Percentiles rank a stretch among this genome's conserved stretches.
Conservation (phyloP, 1,140 invertebrate species). For the Pinna nobilis region DNA sequence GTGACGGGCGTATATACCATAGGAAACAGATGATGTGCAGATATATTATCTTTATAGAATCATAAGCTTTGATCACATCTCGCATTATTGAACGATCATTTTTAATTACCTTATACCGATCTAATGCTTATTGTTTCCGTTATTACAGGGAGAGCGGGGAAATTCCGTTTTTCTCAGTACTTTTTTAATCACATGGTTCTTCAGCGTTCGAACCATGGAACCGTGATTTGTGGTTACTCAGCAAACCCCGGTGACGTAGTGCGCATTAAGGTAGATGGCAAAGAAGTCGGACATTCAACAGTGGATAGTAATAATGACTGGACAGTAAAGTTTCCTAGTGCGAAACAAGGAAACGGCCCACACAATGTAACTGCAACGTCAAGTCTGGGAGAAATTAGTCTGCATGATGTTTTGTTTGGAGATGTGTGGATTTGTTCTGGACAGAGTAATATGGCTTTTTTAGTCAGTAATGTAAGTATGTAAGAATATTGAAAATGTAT, state of each 20-base stretch:
- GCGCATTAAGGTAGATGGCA: conserved; percentile 31
- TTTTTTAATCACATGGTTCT: conserved; percentile 67
- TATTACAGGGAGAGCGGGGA: background rate
- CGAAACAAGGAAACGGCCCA: conserved; percentile 29
- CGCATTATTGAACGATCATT: too few relatives aligned
- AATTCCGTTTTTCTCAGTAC: conserved; percentile 47
- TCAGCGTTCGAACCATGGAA: conserved; percentile 53
- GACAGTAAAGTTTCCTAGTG: conserved; percentile 34
- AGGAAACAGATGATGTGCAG: too few relatives aligned
- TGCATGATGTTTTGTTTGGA: conserved; percentile 66
- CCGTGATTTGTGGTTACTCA: conserved; percentile 62
- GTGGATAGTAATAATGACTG: conserved; percentile 30
- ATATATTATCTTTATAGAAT: too few relatives aligned
- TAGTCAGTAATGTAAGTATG: conserved; percentile 39
- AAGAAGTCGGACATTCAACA: conserved; percentile 10
- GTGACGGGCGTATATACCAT: too few relatives aligned
- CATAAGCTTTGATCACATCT: too few relatives aligned
- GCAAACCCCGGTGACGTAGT: conserved; percentile 40
- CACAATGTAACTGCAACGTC: conserved; percentile 38
- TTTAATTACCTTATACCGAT: too few relatives aligned
- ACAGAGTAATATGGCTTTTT: conserved; percentile 71
- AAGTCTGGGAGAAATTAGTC: conserved; percentile 29
- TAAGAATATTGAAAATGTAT: background rate
- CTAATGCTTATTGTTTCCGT: too few relatives aligned
- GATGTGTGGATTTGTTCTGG: conserved; percentile 71